Conservation (phyloP, 2,888 invertebrate genomes). For the Hydriomena furcata region DNA sequence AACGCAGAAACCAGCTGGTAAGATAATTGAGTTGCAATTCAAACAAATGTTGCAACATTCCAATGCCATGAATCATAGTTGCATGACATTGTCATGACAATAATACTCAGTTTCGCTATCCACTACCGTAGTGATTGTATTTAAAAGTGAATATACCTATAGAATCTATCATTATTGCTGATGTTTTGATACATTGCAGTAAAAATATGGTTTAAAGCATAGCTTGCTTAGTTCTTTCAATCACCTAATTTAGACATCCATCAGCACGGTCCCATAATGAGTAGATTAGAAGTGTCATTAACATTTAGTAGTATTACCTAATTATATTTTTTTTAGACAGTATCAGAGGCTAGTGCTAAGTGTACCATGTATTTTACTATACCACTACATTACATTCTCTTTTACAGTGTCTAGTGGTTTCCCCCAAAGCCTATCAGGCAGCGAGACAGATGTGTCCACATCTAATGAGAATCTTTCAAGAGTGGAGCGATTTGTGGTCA, state of each 20-base stretch:
- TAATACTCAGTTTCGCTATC: neutral
- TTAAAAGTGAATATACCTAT: too few relatives aligned
- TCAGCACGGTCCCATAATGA: too few relatives aligned
- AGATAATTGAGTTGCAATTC: constrained; percentile 43
- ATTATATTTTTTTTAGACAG: too few relatives aligned
- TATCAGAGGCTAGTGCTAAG: too few relatives aligned
- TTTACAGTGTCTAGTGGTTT: constrained; percentile 81
- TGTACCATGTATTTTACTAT: neutral
- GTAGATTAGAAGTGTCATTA: too few relatives aligned
- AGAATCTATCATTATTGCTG: too few relatives aligned
- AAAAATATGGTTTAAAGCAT: too few relatives aligned
- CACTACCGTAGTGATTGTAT: too few relatives aligned
- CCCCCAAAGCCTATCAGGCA: constrained; percentile 91
- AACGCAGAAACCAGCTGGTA: constrained; percentile 79
- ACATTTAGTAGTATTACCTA: too few relatives aligned
- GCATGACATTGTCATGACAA: constrained; percentile 2
- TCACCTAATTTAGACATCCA: too few relatives aligned
- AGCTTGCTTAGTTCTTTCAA: too few relatives aligned
- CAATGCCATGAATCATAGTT: constrained; percentile 53
- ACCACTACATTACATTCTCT: constrained; percentile 10
- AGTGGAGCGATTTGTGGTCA: constrained; percentile 92
- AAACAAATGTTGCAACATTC: constrained; percentile 44
- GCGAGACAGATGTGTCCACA: constrained; percentile 95
- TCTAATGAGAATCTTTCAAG: constrained; percentile 95
- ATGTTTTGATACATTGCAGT: too few relatives aligned